Conservation (phyloP, 2,113 vertebrate species). For the Sylvietta virens region DNA sequence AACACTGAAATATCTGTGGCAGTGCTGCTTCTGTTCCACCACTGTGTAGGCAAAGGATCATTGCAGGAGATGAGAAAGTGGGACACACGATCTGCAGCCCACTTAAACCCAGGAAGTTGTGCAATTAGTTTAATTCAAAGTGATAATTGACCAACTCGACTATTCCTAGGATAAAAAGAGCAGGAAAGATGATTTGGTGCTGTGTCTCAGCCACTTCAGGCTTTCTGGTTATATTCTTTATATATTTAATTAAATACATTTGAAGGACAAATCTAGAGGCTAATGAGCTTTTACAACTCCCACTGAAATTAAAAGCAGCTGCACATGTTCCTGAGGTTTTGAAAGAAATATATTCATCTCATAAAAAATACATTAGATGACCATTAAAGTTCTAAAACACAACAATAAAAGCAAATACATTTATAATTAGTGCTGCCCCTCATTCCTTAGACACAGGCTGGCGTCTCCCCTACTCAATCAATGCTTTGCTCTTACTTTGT, state of each 20-base stretch:
- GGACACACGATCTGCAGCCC: not conserved
- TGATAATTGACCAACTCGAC: not conserved
- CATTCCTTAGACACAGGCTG: conserved; percentile 6
- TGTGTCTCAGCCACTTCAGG: not conserved
- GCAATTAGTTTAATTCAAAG: conserved; percentile 39
- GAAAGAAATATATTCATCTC: not conserved
- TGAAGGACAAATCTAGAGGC: conserved; percentile 9
- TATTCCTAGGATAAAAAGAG: not conserved
- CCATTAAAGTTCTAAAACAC: conserved; percentile 27
- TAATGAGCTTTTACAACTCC: conserved; percentile 2
- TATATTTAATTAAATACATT: conserved; percentile 26
- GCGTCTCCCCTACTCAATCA: not conserved
- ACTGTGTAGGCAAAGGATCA: conserved; percentile 1
- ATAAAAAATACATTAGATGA: conserved; percentile 46
- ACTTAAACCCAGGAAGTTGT: not conserved
- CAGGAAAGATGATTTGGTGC: not conserved
- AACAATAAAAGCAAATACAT: conserved; percentile 30
- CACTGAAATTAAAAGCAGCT: conserved; percentile 34
- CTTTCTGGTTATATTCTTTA: not conserved
- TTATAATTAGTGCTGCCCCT: not conserved
- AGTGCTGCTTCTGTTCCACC: not conserved
- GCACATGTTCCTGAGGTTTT: conserved; percentile 23
- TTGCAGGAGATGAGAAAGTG: not conserved
- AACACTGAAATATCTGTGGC: not conserved
- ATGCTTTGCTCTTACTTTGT: not conserved